Base-by-base conservation (phyloP, 2,888 invertebrate species). In the Mimas tiliae region DNA sequence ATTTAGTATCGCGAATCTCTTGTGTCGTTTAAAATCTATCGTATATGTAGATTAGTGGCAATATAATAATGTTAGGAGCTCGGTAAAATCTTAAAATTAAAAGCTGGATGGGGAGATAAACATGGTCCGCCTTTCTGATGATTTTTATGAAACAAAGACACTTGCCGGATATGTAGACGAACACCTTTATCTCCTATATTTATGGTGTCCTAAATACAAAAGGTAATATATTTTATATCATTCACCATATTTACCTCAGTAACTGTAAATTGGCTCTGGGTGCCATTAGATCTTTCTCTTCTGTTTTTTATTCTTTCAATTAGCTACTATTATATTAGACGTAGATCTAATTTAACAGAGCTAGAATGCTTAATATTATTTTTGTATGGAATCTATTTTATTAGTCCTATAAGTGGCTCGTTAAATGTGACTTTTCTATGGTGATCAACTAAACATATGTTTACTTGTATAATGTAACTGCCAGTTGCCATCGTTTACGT, bases 221-320 rank as follows among this genome's bases (percentile, higher is more conserved):
- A 67, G 42, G 64, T 66, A 58, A 64, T 65, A 68, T 67, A 58
- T 47, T 72, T 73, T 71, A 64, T 70, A 65, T 70, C 68, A 68
- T 73, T 74, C 68, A 72, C 65, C 72, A 70, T 72, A 67, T 64
- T 67, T 64, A 67, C 67, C 64, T 67, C 53, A 63, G 16, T 52
- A 64, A 52, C 63, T 51, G 66, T 68, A 58, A 66, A 63, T 66
- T 14, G 66, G 19, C 55, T 65, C 62, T 48, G 16, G 66, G 66
- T 65, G 70, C 69, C 70, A 67, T 62, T 64, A 58, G 58, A 63
- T 58, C 34, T 65, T 66, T 64, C 33, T 68, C 53, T 51, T 34
- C n/a, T 53, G 58, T 27, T n/a, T 62, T 4, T 45, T 50, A 63
- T 19, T 65, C 16, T 42, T 58, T 58, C 58, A 55, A 16, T 55